Percentiles rank a stretch among this genome's conserved stretches.
Evolutionary conservation across 2,797 vertebrate species (phyloP).

Genomic region (Amblyraja radiata): DNA sequence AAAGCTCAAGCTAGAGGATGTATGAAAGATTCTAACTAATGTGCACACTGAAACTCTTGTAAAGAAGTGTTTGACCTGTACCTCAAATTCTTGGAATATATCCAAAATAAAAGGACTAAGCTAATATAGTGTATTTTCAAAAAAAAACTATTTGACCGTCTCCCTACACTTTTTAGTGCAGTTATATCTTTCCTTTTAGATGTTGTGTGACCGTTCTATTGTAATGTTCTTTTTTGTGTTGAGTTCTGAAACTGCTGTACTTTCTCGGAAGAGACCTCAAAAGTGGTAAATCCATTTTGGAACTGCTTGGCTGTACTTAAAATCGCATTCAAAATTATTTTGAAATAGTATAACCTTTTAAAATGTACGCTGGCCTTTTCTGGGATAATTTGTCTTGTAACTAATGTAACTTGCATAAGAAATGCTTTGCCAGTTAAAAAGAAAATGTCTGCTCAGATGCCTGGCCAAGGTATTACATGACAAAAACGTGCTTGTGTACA

Average conservation of each 20-base stretch:
- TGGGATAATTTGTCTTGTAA: constrained; percentile 19
- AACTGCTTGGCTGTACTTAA: constrained; percentile 31
- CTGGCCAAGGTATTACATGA: neutral
- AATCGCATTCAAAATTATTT: constrained; percentile 30
- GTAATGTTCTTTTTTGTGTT: constrained; percentile 34
- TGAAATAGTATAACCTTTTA: constrained; percentile 29
- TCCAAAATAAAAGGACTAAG: constrained; percentile 20
- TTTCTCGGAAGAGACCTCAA: constrained; percentile 10
- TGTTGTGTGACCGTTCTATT: constrained; percentile 36
- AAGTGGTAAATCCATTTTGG: constrained; percentile 27
- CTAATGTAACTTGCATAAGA: neutral
- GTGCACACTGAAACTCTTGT: constrained; percentile 61
- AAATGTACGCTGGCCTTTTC: constrained; percentile 20
- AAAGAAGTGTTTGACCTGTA: constrained; percentile 47
- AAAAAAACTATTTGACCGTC: neutral
- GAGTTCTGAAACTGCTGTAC: constrained; percentile 26
- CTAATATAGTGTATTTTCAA: constrained; percentile 2
- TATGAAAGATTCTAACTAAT: constrained; percentile 51
- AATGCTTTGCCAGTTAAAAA: neutral
- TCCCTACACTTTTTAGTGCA: constrained; percentile 17
- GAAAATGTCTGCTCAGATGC: neutral
- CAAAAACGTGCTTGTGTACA: neutral
- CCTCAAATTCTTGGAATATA: constrained; percentile 36
- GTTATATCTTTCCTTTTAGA: constrained; percentile 20
- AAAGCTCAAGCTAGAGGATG: constrained; percentile 45